Evolutionary conservation across 2,888 invertebrate species (phyloP), one percentile per base, ranked within the genome.

Genomic region (Heliconius sara): DNA sequence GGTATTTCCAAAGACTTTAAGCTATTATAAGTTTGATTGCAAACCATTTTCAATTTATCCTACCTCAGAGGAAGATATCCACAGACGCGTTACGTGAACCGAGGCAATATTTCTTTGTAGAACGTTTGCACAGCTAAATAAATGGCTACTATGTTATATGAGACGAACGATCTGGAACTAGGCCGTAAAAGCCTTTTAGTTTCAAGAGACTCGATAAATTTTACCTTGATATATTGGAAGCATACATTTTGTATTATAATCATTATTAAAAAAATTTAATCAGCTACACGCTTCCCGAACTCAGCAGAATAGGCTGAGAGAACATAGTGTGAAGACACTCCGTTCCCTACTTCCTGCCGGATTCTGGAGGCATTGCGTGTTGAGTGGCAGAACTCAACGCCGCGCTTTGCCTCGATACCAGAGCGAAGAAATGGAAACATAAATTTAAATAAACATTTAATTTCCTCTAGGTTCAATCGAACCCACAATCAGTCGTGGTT

Each of bases 131-230:
- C 34, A 71, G 60, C 71, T 76, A 80, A 78, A 78, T 80, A 72
- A 47, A 63, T 34, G 72, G 67, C 71, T 78, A 60, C 66, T 73
- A 73, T 76, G 65, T 66, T 81, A 78, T 73, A 67, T 74, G 73
- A 78, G 76, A 78, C 68, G 68, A 79, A 78, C 70, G n/a, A 82
- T 80, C 68, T 81, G 76, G 78, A 77, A 83, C 82, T 84, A 83
- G 84, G 83, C 85, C 82, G 84, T 84, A 84, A 83, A 80, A 83
- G 81, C 79, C 60, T 74, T 81, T 79, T 79, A 43, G 57, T 76
- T 77, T 79, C 47, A 72, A 82, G 78, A 80, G 82, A 73, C 81
- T 80, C 68, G 76, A 79, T 78, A 80, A 25, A 25, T 47, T 70
- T 70, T 43, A 70, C 13, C 16, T 70, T n/a, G 25, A 47, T 70